Conservation (phyloP, 2,113 vertebrate genomes). For the Aldabrachelys gigantea region DNA sequence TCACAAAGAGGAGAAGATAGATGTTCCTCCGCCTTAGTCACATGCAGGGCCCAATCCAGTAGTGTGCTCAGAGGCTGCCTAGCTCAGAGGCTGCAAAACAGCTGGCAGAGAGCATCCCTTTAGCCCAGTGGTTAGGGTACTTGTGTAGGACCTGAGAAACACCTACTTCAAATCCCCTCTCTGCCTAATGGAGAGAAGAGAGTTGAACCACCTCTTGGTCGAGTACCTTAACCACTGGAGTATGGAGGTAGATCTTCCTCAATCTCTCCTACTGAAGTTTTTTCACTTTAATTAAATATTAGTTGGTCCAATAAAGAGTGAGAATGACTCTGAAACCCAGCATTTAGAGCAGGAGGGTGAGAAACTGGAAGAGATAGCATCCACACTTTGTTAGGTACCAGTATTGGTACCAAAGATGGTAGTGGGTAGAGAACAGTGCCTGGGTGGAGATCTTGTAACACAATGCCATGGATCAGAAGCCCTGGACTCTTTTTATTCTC, state of each 20-base stretch:
- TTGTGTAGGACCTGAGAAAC: neutral
- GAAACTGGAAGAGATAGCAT: neutral
- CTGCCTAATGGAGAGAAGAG: too few relatives aligned
- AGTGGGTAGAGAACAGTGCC: too few relatives aligned
- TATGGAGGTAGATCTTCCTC: too few relatives aligned
- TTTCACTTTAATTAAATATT: neutral
- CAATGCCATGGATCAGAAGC: neutral
- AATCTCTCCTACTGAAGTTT: too few relatives aligned
- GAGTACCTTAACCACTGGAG: too few relatives aligned
- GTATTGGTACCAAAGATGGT: neutral
- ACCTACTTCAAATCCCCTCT: neutral
- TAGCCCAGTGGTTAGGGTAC: neutral
- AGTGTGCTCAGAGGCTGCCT: neutral
- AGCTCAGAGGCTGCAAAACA: neutral
- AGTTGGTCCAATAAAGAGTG: neutral
- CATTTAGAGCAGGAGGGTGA: neutral
- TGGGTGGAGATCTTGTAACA: neutral
- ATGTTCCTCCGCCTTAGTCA: neutral
- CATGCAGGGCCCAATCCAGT: neutral
- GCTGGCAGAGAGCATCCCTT: neutral
- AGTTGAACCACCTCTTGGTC: too few relatives aligned
- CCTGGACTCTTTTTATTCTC: neutral
- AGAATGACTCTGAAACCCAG: neutral
- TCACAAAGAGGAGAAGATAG: neutral
- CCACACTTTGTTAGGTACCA: neutral